Conservation (phyloP, 2,888 invertebrate genomes). For the Orthosia gracilis region DNA sequence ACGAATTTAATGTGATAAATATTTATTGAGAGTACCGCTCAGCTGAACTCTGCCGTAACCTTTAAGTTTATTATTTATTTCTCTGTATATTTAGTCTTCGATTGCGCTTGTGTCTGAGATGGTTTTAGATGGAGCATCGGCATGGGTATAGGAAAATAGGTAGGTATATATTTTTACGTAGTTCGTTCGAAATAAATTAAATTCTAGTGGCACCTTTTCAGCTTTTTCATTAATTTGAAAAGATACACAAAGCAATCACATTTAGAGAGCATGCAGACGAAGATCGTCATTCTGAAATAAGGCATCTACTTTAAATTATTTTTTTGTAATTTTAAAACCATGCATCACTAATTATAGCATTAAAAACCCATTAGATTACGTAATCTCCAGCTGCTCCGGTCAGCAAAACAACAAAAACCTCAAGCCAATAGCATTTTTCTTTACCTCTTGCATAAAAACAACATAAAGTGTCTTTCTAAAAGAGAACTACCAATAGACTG, state of each 20-base stretch:
- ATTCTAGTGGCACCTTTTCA: not conserved
- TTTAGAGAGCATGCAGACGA: not conserved
- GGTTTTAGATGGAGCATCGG: not conserved
- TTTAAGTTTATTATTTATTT: constrained; percentile 36
- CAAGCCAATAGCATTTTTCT: not conserved
- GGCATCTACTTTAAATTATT: not conserved
- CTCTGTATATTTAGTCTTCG: constrained; percentile 16
- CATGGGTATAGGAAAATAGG: not conserved
- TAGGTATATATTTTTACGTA: no score
- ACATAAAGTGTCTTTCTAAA: constrained; percentile 15
- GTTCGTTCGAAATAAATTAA: not conserved
- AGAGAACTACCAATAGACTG: constrained; percentile 33
- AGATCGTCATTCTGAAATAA: not conserved
- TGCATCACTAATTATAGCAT: not conserved
- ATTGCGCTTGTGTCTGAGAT: not conserved
- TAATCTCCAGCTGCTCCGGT: not conserved
- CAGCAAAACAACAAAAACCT: constrained; percentile 10
- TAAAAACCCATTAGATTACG: not conserved
- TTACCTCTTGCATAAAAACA: constrained; percentile 7
- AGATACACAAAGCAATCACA: not conserved
- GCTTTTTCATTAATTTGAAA: not conserved
- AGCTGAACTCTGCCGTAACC: constrained; percentile 5
- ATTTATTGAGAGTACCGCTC: constrained; percentile 31
- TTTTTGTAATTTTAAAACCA: not conserved
- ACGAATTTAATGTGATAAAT: constrained; percentile 41